Evolutionary conservation across 92 coral and sea anemone genomes (phyloP).

Genomic region (Phenganax marumi): DNA sequence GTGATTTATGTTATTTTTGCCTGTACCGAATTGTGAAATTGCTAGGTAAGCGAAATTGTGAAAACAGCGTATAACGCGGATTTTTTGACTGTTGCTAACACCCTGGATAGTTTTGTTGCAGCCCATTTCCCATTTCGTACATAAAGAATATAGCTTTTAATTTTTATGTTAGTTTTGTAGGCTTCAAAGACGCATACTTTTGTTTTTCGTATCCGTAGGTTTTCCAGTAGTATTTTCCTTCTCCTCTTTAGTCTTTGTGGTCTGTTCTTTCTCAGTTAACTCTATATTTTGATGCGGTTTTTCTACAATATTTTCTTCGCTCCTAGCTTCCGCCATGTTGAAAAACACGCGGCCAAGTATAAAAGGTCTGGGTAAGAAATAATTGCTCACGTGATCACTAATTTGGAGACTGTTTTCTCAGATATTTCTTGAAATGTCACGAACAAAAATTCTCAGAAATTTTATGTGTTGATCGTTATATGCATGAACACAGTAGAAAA

Average conservation of each 20-base stretch:
- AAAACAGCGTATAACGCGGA: too few species aligned
- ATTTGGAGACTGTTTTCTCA: background rate
- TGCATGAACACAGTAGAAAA: too few species aligned
- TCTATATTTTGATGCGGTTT: conserved; percentile 23
- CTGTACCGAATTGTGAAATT: too few species aligned
- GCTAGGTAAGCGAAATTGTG: too few species aligned
- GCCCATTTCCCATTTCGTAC: too few species aligned
- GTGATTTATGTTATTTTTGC: too few species aligned
- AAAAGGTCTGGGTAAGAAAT: conserved; percentile 18
- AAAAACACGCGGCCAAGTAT: conserved; percentile 1
- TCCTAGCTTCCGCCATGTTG: conserved; percentile 88
- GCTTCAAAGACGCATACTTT: conserved; percentile 14
- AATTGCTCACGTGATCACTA: background rate
- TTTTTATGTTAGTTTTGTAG: background rate
- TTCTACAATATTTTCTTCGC: background rate
- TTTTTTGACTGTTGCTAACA: too few species aligned
- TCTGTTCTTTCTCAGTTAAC: conserved; percentile 14
- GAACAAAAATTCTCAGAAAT: too few species aligned
- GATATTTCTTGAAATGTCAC: background rate
- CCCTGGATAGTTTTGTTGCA: too few species aligned
- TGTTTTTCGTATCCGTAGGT: conserved; percentile 23
- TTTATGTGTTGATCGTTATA: too few species aligned
- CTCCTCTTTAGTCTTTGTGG: conserved; percentile 9
- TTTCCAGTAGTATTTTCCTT: conserved; percentile 3
- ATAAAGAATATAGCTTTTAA: background rate